A percentile compares a stretch with the other conserved stretches of the same genome.
phyloP scores from a whole-genome alignment of 2,888 invertebrate genomes.

The Drosophila demipolita region DNA sequence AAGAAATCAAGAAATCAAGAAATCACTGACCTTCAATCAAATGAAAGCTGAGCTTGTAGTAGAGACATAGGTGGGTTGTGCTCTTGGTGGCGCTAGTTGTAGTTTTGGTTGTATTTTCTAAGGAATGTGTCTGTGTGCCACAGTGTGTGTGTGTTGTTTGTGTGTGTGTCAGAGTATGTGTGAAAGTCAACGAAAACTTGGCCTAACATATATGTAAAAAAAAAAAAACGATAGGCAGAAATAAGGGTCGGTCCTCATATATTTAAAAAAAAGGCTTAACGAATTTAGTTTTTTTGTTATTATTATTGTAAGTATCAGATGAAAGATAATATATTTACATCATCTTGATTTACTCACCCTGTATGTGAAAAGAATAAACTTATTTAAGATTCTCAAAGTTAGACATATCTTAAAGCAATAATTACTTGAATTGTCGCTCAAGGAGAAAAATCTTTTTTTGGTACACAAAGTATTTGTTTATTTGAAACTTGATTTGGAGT shows the following conservation, averaged over 20 bases:
- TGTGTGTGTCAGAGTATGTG: background rate
- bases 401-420: too few species aligned
- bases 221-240: constrained; percentile 9
- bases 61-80: constrained; percentile 29
- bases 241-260: background rate
- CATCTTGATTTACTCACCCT: background rate
- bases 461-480: too few species aligned
- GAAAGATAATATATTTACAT: background rate
- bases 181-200: constrained; percentile 7
- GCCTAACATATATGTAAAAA: background rate
- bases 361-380: background rate
- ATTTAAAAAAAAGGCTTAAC: background rate
- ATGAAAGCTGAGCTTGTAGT: constrained; percentile 49
- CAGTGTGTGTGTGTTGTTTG: background rate
- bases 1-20: constrained; percentile 31
- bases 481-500: too few species aligned
- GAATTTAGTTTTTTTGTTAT: constrained; percentile 1
- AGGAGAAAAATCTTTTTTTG: too few species aligned
- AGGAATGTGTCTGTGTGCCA: constrained; percentile 17
- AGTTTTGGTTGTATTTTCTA: constrained; percentile 31
- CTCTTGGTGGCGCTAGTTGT: constrained; percentile 40
- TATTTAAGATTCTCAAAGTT: too few species aligned
- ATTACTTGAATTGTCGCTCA: too few species aligned
- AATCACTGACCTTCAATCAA: constrained; percentile 54
- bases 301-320: too few species aligned